Base-by-base conservation (phyloP, 2,888 invertebrate genomes). In the Congeria kusceri region DNA sequence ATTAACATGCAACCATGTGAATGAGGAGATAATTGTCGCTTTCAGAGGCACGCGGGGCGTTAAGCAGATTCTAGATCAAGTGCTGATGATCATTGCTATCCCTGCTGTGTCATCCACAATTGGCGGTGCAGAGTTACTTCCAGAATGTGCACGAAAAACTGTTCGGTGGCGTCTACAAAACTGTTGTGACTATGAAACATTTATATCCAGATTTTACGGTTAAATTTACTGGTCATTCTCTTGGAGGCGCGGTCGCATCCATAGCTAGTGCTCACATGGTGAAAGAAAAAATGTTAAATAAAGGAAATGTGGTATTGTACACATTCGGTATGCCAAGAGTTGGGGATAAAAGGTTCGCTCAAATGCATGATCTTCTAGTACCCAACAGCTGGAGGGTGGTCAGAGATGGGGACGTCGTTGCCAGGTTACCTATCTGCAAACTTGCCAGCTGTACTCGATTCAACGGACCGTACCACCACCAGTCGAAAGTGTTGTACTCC, bases 311-410 rank as follows among this genome's bases (percentile, higher is more conserved):
- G n/a, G 64, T 61, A 18, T 47, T 83, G 39, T 79, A 76, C 70
- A 83, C 82, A 63, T 83, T 76, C 61, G 82, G 82, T 62, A 83
- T 83, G 82, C 82, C 82, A 18, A 47, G 78, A 32, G 82, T 79
- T 25, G 82, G 82, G 5, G 66, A 78, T 32, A 75, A 79, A 63
- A n/a, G 27, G 25, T 83, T 73, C 62, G 78, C 82, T 13, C 27
- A 32, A 23, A 46, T 65, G 13, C 76, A 76, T 61, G 73, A 77
- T 29, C 65, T 18, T 29, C 65, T 83, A 7, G 82, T 83, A 7
- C 68, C 62, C 13, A 59, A 79, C 57, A 83, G 82, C 59, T 83
- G 76, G 73, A 49, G 82, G 29, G 70, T 83, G 44, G 78, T 79
- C 2, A 56, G 76, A 15, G 25, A 70, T 1, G 72, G 79, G 7